Evolutionary conservation across 2,888 invertebrate genomes (phyloP).

Genomic region (Azorinus chamasolen): DNA sequence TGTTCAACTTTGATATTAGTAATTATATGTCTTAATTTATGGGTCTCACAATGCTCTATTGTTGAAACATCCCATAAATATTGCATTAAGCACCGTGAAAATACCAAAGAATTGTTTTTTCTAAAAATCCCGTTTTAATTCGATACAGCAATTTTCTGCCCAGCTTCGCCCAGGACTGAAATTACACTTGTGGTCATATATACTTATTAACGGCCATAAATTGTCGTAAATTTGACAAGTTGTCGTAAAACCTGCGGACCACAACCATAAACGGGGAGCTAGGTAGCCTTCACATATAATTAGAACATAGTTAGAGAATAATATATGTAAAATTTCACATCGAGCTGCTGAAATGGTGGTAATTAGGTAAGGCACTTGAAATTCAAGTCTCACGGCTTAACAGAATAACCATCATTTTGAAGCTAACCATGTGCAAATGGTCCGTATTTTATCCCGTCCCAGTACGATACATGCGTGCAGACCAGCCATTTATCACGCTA

Average conservation of each 20-base stretch:
- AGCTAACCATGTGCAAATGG: conserved; percentile 66
- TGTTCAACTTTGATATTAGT: conserved; percentile 49
- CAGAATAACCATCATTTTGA: conserved; percentile 60
- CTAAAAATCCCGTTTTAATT: conserved; percentile 37
- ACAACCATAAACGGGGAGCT: conserved; percentile 65
- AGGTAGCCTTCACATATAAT: conserved; percentile 63
- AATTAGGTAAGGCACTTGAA: conserved; percentile 55
- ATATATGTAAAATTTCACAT: conserved; percentile 67
- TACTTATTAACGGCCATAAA: conserved; percentile 67
- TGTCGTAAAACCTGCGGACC: conserved; percentile 65
- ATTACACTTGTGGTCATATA: conserved; percentile 66
- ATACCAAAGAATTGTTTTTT: conserved; percentile 56
- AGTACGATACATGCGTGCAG: conserved; percentile 63
- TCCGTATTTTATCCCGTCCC: conserved; percentile 39
- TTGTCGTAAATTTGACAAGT: conserved; percentile 66
- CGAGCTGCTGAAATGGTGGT: conserved; percentile 52
- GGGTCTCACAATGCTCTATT: conserved; percentile 36
- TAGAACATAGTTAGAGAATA: conserved; percentile 69
- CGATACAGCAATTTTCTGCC: conserved; percentile 61
- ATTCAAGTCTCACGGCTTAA: conserved; percentile 48
- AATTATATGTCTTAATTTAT: conserved; percentile 49
- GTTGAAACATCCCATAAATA: conserved; percentile 49
- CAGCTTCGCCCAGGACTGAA: conserved; percentile 45
- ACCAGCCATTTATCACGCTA: conserved; percentile 53
- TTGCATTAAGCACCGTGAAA: conserved; percentile 58